phyloP scores from a whole-genome alignment of 2,113 vertebrate species.

The Apistogramma diplotaenia region DNA sequence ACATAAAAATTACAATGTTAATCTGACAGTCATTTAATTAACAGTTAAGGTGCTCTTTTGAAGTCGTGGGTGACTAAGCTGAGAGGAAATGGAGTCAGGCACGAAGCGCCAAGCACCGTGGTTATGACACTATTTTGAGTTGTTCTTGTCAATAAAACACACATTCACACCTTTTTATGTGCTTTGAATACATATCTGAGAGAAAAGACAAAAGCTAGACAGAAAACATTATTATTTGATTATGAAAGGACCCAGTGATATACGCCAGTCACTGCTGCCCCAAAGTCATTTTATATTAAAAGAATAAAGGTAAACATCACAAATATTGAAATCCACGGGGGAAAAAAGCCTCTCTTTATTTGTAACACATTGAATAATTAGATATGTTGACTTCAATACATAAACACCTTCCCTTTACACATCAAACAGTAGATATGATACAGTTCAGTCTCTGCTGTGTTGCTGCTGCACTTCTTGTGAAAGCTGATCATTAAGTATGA shows the following conservation, averaged over 20 bases:
- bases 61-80: constrained; percentile 5
- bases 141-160: background rate
- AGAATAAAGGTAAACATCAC: background rate
- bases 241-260: background rate
- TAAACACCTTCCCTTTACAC: background rate
- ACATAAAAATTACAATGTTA: constrained; percentile 34
- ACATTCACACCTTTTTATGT: background rate
- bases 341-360: background rate
- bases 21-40: constrained; percentile 61
- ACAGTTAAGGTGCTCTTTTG: constrained; percentile 41
- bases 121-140: background rate
- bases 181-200: background rate
- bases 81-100: constrained; percentile 6
- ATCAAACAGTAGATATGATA: background rate
- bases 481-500: background rate
- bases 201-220: background rate
- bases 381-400: background rate
- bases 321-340: background rate
- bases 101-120: background rate
- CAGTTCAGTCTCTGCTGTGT: background rate
- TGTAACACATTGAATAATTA: background rate
- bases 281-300: background rate
- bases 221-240: background rate
- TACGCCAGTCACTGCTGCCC: background rate
- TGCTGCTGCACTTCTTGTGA: background rate